Evolutionary conservation across 2,888 invertebrate genomes (phyloP).

Genomic region (Panopea generosa): DNA sequence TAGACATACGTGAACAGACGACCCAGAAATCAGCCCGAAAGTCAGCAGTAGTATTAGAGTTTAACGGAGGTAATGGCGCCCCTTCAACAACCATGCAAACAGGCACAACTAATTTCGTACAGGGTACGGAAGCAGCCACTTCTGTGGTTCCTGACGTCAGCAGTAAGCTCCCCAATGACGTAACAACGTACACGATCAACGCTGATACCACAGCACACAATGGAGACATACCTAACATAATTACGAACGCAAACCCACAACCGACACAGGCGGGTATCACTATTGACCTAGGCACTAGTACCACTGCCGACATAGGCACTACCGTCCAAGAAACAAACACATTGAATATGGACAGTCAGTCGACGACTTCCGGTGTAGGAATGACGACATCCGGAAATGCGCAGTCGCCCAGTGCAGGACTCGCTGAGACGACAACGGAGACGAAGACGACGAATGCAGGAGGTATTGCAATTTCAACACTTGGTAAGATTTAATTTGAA

Average conservation of each 20-base stretch:
- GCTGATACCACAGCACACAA: neutral
- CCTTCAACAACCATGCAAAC: neutral
- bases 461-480: conserved; percentile 37
- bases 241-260: no score
- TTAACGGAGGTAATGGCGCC: neutral
- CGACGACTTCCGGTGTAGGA: no score
- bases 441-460: conserved; percentile 10
- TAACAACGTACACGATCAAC: neutral
- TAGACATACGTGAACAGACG: no score
- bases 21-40: neutral
- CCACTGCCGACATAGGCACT: no score
- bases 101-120: no score
- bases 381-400: no score
- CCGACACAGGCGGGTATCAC: no score
- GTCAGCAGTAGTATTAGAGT: conserved; percentile 3
- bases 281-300: no score
- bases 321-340: no score
- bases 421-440: neutral
- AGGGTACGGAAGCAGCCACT: no score
- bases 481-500: conserved; percentile 23
- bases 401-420: no score
- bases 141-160: neutral
- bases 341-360: no score
- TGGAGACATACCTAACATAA: neutral
- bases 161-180: neutral